Percentiles rank a stretch among this genome's conserved stretches.
These are phyloP conservation scores for Benitochromis conjunctus DNA, from an alignment of 2,113 vertebrate species.

Conservation along the genomic window DNA sequence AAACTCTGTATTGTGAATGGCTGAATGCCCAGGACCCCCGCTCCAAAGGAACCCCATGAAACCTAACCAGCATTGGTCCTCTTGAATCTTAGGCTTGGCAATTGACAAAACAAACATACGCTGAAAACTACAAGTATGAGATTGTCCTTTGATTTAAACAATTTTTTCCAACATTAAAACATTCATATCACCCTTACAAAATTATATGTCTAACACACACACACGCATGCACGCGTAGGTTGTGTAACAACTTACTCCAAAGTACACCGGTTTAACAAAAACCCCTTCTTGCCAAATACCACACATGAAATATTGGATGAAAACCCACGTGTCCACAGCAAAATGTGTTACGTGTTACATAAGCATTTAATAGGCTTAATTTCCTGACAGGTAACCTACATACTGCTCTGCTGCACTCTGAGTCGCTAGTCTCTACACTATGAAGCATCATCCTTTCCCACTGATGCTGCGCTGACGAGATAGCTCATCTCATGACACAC, in stretches of 20 bases:
- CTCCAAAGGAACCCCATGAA: background rate
- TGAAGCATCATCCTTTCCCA: slow-evolving; percentile 14
- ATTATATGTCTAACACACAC: background rate
- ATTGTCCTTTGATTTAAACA: background rate
- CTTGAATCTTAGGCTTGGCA: background rate
- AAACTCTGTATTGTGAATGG: background rate
- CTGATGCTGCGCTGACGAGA: background rate
- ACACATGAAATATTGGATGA: background rate
- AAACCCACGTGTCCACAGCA: background rate
- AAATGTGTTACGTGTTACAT: slow-evolving; percentile 28
- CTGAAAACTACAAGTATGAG: background rate
- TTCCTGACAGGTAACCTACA: slow-evolving; percentile 62
- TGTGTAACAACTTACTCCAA: background rate
- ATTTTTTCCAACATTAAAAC: background rate
- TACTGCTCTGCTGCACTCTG: slow-evolving; percentile 11
- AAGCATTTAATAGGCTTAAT: slow-evolving; percentile 60
- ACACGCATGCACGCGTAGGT: background rate
- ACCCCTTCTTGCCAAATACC: background rate
- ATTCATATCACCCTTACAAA: background rate
- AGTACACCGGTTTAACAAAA: background rate
- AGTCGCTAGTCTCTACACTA: background rate
- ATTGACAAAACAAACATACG: background rate
- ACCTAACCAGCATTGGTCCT: background rate
- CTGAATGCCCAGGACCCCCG: background rate
- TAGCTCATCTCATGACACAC: slow-evolving; percentile 2